Conservation (phyloP, 2,113 vertebrate species). For the Centropus bengalensis region DNA sequence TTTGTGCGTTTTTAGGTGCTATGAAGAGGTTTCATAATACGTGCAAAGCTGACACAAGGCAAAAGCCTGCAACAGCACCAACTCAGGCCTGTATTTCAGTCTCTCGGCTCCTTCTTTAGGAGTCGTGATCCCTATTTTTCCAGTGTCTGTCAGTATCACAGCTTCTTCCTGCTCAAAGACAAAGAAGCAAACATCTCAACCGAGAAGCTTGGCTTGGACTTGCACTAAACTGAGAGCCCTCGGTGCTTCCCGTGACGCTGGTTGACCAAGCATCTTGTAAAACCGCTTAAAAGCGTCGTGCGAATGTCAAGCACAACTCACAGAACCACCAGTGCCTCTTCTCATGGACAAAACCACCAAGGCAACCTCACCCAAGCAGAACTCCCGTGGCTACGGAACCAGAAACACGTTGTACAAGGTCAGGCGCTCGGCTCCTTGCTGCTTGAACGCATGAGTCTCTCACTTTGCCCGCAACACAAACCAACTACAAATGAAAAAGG, state of each 20-base stretch:
- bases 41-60: not conserved
- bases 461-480: not conserved
- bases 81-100: not conserved
- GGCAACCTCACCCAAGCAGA: not conserved
- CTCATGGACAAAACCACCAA: not conserved
- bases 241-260: accelerated
- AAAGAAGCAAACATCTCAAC: not conserved
- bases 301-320: not conserved
- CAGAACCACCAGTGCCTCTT: not conserved
- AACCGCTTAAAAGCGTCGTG: not conserved
- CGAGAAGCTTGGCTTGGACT: not conserved
- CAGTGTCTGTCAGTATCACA: not conserved
- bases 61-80: not conserved
- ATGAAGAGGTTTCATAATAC: not conserved
- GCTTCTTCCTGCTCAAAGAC: not conserved
- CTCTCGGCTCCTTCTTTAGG: not conserved
- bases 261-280: not conserved
- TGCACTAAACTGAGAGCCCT: not conserved
- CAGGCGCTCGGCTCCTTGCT: not conserved
- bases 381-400: not conserved
- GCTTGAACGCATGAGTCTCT: not conserved
- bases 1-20: not conserved
- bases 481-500: not conserved
- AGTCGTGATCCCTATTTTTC: accelerated
- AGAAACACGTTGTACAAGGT: not conserved